Evolutionary conservation across 2,888 invertebrate genomes (phyloP).

Genomic region (Calameuta filiformis): DNA sequence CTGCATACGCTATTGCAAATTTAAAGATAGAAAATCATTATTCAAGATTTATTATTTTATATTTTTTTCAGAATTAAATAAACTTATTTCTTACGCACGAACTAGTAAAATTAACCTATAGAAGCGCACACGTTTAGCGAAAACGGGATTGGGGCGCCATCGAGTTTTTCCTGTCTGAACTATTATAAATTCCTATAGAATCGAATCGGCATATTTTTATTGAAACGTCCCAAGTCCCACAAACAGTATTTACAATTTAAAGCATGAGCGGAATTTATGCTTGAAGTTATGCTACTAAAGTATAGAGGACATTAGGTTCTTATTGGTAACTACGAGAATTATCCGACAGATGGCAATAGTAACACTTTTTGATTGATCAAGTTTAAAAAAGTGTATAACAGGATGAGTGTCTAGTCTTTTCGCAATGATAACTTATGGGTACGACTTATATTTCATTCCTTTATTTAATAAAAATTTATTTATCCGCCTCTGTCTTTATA

Average conservation of each 20-base stretch:
- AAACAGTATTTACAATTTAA: neutral
- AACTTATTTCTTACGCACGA: neutral
- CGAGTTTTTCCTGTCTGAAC: neutral
- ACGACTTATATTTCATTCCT: neutral
- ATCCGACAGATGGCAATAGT: neutral
- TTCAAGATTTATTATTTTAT: neutral
- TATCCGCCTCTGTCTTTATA: neutral
- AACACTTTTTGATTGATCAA: neutral
- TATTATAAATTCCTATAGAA: neutral
- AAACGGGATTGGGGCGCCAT: neutral
- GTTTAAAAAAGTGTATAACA: neutral
- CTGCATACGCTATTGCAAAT: neutral
- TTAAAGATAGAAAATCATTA: neutral
- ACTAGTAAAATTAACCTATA: neutral
- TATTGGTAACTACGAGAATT: neutral
- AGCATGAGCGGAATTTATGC: neutral
- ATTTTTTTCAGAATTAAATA: neutral
- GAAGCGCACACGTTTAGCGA: neutral
- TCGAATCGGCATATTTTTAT: neutral
- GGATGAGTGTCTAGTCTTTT: neutral
- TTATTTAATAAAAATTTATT: neutral
- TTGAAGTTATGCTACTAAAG: neutral
- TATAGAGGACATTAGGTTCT: neutral
- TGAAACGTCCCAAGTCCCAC: neutral
- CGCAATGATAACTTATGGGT: neutral